Conservation (phyloP, 2,888 invertebrate genomes). For the Himalopsyche tibetana region DNA sequence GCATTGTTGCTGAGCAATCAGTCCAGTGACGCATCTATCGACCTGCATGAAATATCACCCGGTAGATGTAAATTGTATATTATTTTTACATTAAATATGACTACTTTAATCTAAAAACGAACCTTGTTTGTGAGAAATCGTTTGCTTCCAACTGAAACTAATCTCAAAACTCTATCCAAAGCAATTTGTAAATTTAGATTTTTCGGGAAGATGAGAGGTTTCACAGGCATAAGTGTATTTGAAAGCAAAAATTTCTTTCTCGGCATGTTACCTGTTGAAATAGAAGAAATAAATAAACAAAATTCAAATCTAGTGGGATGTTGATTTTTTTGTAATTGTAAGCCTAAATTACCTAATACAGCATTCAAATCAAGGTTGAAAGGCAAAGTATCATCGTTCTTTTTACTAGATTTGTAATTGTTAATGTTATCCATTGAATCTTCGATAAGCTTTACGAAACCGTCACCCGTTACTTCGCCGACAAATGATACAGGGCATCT, state of each 20-base stretch:
- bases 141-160: constrained; percentile 96
- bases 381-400: constrained; percentile 79
- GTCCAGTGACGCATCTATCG: constrained; percentile 94
- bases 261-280: constrained; percentile 74
- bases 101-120: background rate
- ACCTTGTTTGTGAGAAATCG: constrained; percentile 96
- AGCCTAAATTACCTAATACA: constrained; percentile 82
- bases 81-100: background rate
- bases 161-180: constrained; percentile 86
- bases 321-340: background rate
- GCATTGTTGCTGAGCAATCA: constrained; percentile 98
- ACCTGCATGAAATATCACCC: constrained; percentile 71
- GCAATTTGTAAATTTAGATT: constrained; percentile 81
- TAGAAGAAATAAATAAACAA: background rate
- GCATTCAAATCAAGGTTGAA: constrained; percentile 93
- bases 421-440: constrained; percentile 75
- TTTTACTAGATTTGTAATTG: constrained; percentile 70
- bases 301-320: background rate
- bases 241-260: constrained; percentile 80
- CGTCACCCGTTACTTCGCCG: constrained; percentile 92
- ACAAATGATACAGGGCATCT: constrained; percentile 95
- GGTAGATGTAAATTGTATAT: constrained; percentile 8
- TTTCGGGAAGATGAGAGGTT: constrained; percentile 77
- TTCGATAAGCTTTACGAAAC: constrained; percentile 84
- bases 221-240: constrained; percentile 73